Evolutionary conservation across 2,888 invertebrate species (phyloP), one percentile per base, ranked within the genome.

Genomic region (Flexamia atlantica): DNA sequence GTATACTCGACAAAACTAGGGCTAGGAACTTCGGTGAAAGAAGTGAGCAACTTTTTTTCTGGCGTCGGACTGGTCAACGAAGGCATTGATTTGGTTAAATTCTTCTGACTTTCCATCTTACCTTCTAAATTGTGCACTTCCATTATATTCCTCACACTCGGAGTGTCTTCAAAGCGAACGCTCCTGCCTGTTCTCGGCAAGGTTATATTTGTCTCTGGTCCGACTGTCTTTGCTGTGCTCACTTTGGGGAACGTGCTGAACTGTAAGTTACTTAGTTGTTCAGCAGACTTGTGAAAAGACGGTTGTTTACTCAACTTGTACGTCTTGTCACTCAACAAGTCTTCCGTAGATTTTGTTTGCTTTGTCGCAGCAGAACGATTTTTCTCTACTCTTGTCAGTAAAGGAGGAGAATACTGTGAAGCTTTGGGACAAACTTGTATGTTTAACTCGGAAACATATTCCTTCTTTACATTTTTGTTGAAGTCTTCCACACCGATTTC

Each of bases 1-100:
- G 84, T 81, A 40, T 84, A 84, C 50, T 84, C 84, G 25, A 84
- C 84, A 53, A 68, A 50, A 53, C 82, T 64, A 5, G 84, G 84
- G 46, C 72, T 72, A 36, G 84, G 82, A 28, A 81, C 79, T 46
- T 84, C 84, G 70, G 79, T 84, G 28, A 84, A 60, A 3, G 84
- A 84, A n/a, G 84, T 82, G 60, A 50, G 72, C 17, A 74, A 57
- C 32, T 74, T 74, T 36, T 83, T 32, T 1, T 74, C 57, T 40
- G 53, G 20, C n/a, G 46, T 53, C 20, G 82, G 82, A 57, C 72
- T 72, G n/a, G 32, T 53, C 20, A 83, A 36, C 12, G 74, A 57
- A 10, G 82, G 82, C 74, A 74, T 74, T 1, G 82, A 83, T 30
- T 83, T 72, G 7, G 53, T 57, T 14, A 83, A 1, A 74, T 14